These are phyloP conservation scores for Clusia tigrina DNA, from an alignment of 2,888 invertebrate genomes.

Conservation along the genomic window DNA sequence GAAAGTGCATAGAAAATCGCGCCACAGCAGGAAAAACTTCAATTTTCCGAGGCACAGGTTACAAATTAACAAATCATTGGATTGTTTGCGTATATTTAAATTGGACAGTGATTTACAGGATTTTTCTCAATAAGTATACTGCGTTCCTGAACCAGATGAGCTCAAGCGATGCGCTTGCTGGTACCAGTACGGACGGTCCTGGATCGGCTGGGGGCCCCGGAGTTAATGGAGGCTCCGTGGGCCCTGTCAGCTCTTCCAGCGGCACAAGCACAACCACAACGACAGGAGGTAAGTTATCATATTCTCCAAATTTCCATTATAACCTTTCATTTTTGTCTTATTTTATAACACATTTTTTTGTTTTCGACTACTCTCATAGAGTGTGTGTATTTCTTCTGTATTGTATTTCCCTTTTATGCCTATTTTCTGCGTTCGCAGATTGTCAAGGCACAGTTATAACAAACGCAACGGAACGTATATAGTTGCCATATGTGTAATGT, in stretches of 20 bases:
- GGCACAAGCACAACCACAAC: slow-evolving; percentile 37
- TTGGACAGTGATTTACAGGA: slow-evolving; percentile 41
- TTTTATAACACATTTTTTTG: not conserved
- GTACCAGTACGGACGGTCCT: slow-evolving; percentile 41
- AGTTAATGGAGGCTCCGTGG: slow-evolving; percentile 42
- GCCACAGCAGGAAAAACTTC: not conserved
- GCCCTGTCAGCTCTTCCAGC: slow-evolving; percentile 15
- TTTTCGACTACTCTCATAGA: slow-evolving; percentile 30
- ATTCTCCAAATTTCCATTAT: not conserved
- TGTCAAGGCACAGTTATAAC: no score
- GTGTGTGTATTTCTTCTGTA: slow-evolving; percentile 24
- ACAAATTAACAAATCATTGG: not conserved
- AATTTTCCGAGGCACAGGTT: not conserved
- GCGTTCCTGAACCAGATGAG: slow-evolving; percentile 52
- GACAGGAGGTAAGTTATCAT: slow-evolving; percentile 50
- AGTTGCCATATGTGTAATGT: no score
- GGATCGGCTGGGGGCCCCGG: slow-evolving; percentile 43
- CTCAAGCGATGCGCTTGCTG: slow-evolving; percentile 46
- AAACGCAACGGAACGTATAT: no score
- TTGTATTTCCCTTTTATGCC: no score
- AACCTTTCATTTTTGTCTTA: slow-evolving; percentile 9
- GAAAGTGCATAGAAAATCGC: no score
- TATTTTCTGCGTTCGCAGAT: no score
- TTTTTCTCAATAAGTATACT: slow-evolving; percentile 47
- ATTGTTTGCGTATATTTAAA: not conserved